A percentile compares a stretch with the other conserved stretches of the same genome.
These are phyloP conservation scores for Aphelenchoides besseyi DNA, from an alignment of 1,140 invertebrate species.

Conservation along the genomic window DNA sequence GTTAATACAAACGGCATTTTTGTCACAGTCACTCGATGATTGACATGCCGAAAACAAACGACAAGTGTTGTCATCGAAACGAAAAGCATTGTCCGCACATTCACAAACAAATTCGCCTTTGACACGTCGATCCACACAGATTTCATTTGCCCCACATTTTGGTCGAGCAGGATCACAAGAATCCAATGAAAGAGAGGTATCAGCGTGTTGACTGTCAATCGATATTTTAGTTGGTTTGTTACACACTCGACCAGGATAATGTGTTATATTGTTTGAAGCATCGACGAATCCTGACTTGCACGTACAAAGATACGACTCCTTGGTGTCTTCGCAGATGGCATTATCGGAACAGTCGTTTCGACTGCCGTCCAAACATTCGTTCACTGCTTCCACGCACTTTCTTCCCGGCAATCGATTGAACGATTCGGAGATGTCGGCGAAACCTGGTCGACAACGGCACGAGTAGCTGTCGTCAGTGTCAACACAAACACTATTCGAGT, in stretches of 20 bases:
- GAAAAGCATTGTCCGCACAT: slow-evolving; percentile 47
- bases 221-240: slow-evolving; percentile 52
- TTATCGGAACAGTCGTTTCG: slow-evolving; percentile 82
- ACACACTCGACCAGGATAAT: slow-evolving; percentile 61
- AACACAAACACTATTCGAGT: slow-evolving; percentile 58
- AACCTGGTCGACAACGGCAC: slow-evolving; percentile 60
- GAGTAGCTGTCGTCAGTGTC: slow-evolving; percentile 57
- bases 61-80: slow-evolving; percentile 55
- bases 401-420: slow-evolving; percentile 58
- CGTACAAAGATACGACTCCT: slow-evolving; percentile 45
- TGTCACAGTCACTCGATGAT: slow-evolving; percentile 50
- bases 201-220: slow-evolving; percentile 16
- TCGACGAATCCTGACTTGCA: slow-evolving; percentile 53
- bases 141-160: slow-evolving; percentile 50
- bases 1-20: slow-evolving; percentile 58
- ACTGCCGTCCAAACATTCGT: slow-evolving; percentile 79
- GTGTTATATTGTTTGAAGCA: slow-evolving; percentile 53
- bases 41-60: slow-evolving; percentile 54
- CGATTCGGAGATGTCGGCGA: slow-evolving; percentile 62
- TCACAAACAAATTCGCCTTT: slow-evolving; percentile 53
- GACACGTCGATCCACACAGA: slow-evolving; percentile 37
- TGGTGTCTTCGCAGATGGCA: slow-evolving; percentile 77
- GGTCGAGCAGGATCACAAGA: slow-evolving; percentile 41
- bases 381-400: slow-evolving; percentile 70
- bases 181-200: slow-evolving; percentile 31